phyloP scores from a whole-genome alignment of 2,797 vertebrate genomes.

The Microctenopoma steveboyesi region DNA sequence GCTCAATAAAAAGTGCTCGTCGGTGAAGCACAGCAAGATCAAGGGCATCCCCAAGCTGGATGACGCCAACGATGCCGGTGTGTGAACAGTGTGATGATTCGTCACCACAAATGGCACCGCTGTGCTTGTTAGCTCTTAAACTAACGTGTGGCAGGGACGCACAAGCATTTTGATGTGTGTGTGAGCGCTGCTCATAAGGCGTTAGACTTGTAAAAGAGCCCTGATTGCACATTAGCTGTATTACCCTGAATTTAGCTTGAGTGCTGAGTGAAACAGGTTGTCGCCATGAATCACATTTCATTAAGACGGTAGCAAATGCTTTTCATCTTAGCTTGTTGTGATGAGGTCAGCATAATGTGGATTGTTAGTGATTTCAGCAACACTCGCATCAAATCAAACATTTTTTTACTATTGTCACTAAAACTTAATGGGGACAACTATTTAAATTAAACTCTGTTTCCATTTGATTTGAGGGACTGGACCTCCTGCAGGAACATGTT shows the following conservation, averaged over 20 bases:
- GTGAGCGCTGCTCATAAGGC: background rate
- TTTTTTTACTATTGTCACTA: no score
- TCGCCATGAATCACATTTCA: no score
- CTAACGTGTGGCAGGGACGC: background rate
- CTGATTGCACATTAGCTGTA: background rate
- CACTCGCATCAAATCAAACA: no score
- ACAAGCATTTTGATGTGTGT: background rate
- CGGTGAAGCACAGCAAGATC: constrained; percentile 95
- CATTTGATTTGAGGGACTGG: no score
- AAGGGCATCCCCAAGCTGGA: constrained; percentile 98
- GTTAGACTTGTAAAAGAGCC: background rate
- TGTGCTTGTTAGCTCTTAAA: background rate
- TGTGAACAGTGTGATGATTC: constrained; percentile 47
- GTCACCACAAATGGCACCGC: background rate
- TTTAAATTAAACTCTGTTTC: no score
- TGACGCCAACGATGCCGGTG: constrained; percentile 98
- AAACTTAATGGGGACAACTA: no score
- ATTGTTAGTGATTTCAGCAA: no score
- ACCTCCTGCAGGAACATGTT: no score
- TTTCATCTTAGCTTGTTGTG: no score
- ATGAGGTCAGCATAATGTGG: no score
- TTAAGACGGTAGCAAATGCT: no score
- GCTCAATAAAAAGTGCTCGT: constrained; percentile 97
- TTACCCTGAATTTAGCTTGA: background rate
- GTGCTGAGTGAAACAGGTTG: background rate